phyloP scores from a whole-genome alignment of 2,797 vertebrate genomes.

The Alca torda region DNA sequence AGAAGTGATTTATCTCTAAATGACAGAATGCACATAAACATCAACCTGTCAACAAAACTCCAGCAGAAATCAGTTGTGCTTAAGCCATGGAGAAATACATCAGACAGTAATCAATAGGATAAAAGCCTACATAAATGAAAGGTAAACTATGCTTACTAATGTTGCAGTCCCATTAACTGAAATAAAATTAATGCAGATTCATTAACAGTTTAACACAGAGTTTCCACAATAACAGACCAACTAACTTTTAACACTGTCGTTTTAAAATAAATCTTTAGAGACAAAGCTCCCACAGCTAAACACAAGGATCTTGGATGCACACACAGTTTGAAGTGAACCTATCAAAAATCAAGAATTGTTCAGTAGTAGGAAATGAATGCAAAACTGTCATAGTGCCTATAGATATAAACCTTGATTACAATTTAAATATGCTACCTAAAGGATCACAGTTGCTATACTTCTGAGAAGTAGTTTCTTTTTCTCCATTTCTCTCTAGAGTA shows the following conservation, averaged over 20 bases:
- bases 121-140: not conserved
- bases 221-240: not conserved
- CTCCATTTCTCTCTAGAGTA: not conserved
- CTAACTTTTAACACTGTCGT: not conserved
- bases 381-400: not conserved
- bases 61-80: not conserved
- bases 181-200: not conserved
- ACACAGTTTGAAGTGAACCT: not conserved
- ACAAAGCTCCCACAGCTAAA: not conserved
- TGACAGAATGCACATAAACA: not conserved
- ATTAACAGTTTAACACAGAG: not conserved
- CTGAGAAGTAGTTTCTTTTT: not conserved
- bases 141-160: not conserved
- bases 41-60: conserved; percentile 1
- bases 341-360: not conserved
- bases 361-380: not conserved
- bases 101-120: not conserved
- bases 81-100: not conserved
- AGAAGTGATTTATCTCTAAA: not conserved
- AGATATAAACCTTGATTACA: not conserved
- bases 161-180: not conserved
- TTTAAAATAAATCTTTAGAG: not conserved
- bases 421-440: not conserved
- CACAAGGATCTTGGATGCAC: not conserved
- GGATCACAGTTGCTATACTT: not conserved